Evolutionary conservation across 2,113 vertebrate species (phyloP), one percentile per base, ranked within the genome.

Genomic region (Pogonocichla stellata): DNA sequence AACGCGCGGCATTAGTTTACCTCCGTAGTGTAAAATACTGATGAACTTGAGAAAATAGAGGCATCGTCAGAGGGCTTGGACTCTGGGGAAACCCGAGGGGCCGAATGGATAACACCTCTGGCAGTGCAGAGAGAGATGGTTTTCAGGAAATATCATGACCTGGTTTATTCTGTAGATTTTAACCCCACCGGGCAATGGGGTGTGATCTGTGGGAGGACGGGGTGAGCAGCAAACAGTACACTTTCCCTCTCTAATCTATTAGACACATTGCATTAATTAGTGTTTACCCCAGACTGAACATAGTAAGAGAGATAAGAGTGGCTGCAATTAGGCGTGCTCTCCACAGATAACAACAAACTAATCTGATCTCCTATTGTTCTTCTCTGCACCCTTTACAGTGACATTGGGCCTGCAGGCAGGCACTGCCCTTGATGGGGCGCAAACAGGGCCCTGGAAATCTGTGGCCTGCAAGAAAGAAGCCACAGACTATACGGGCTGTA

Each of bases 241-340:
- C 69, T 67, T 94, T 85, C 80, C 28, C 62, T 86, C 17, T 60
- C 60, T 87, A 66, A 92, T 78, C 80, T 64, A 0, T 81, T 66
- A 25, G 22, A 71, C 60, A 48, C 51, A 28, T 94, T 83, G 79
- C 33, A 73, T 94, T 94, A 96, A 94, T 92, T 94, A 88, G 64
- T 51, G 60, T 83, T 92, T 80, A 70, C 72, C 79, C 51, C 71
- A 90, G 82, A 50, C 8, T 54, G 53, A 83, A 47, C 25, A 74
- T 10, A 90, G 64, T 58, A 40, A n/a, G 47, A 56, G 42, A 94
- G 94, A 92, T 80, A 95, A 92, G 75, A 83, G 24, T 29, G 57
- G 53, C 62, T 83, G 61, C 47, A 78, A 81, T 78, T 86, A 78
- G 83, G 65, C 3, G 2, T 71, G 80, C 29, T 74, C 8, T 80